Conservation (phyloP, 2,113 vertebrate genomes). For the Eublepharis macularius region DNA sequence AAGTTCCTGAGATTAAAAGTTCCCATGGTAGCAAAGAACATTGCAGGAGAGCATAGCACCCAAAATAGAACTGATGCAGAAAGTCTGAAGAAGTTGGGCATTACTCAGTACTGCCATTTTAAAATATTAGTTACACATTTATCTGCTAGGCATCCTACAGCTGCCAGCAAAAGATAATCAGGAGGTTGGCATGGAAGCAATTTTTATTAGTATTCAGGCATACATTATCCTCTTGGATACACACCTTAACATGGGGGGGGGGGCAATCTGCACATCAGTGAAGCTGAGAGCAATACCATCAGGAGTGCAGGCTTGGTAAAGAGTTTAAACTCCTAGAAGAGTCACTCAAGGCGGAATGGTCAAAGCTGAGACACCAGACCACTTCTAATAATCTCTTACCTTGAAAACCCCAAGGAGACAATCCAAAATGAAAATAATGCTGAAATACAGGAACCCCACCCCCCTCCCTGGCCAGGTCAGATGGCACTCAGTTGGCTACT, state of each 20-base stretch:
- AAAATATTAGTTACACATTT: background rate
- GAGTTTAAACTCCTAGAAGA: too few relatives aligned
- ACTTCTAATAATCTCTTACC: too few relatives aligned
- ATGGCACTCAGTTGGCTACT: too few relatives aligned
- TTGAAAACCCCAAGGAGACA: too few relatives aligned
- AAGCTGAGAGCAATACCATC: too few relatives aligned
- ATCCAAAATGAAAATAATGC: too few relatives aligned
- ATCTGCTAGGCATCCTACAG: background rate
- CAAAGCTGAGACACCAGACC: too few relatives aligned
- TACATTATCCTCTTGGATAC: background rate
- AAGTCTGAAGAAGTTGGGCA: background rate
- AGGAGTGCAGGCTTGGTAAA: too few relatives aligned
- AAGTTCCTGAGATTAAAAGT: background rate
- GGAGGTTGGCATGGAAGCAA: background rate
- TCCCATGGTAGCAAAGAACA: slow-evolving; percentile 6
- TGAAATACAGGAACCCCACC: too few relatives aligned
- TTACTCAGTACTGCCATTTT: background rate
- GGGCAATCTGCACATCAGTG: too few relatives aligned
- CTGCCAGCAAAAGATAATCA: background rate
- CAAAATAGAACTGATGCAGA: background rate
- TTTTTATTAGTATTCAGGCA: background rate
- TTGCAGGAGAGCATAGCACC: background rate
- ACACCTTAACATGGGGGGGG: background rate
- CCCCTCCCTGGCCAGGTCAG: too few relatives aligned
- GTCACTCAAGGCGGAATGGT: too few relatives aligned